Base-by-base conservation (phyloP, 2,113 vertebrate species). In the Datnioides undecimradiatus region DNA sequence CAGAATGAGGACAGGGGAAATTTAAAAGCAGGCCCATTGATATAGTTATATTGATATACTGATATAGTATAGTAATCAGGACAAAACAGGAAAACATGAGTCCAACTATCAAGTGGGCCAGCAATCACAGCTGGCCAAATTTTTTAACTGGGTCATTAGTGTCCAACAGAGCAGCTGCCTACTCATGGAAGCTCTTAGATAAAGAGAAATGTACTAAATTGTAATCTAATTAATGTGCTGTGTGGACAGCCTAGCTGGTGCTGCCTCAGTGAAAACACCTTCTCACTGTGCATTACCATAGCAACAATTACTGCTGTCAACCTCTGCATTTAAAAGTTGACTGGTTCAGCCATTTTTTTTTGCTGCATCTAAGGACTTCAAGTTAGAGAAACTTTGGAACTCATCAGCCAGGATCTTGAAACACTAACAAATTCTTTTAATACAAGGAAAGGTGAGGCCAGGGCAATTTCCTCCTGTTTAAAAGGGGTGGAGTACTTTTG, bases 401-500 rank as follows among this genome's bases (percentile, higher is more conserved):
- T n/a, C n/a, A n/a, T n/a, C n/a, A n/a, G n/a, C n/a, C n/a, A n/a
- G n/a, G n/a, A n/a, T n/a, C n/a, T n/a, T n/a, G n/a, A n/a, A n/a
- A n/a, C n/a, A n/a, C n/a, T n/a, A n/a, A n/a, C n/a, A n/a, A n/a
- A n/a, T n/a, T n/a, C n/a, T n/a, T n/a, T n/a, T n/a, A n/a, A n/a
- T n/a, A n/a, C n/a, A n/a, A n/a, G n/a, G n/a, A n/a, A n/a, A n/a
- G n/a, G n/a, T n/a, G n/a, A n/a, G n/a, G n/a, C n/a, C n/a, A n/a
- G n/a, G n/a, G n/a, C n/a, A n/a, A n/a, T n/a, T n/a, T n/a, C n/a
- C n/a, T n/a, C n/a, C n/a, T n/a, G n/a, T n/a, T n/a, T n/a, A n/a
- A 10, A 40, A 94, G 43, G 0, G 95, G 93, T 52, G 92, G 88
- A 33, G 92, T 12, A 40, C 14, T 55, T 4, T 54, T 27, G 16